These are phyloP conservation scores for Drosophila flavopinicola DNA, from an alignment of 2,888 invertebrate species.

Conservation along the genomic window DNA sequence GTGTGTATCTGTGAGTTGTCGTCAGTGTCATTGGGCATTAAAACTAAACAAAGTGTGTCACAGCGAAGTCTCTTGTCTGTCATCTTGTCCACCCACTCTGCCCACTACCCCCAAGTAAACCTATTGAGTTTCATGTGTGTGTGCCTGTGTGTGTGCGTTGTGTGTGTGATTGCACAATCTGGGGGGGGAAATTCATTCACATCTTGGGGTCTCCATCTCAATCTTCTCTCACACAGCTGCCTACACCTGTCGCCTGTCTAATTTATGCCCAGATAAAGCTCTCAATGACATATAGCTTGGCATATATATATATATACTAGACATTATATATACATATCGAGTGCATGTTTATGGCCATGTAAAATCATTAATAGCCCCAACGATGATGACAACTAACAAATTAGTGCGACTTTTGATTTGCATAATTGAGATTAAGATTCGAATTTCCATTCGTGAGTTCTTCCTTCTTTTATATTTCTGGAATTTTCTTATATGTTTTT, in stretches of 20 bases:
- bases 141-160: background rate
- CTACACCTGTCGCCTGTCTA: constrained; percentile 72
- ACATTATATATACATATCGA: too few species aligned
- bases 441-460: constrained; percentile 27
- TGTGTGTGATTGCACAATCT: constrained; percentile 32
- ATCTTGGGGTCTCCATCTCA: constrained; percentile 31
- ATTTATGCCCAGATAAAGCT: constrained; percentile 63
- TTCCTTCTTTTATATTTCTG: background rate
- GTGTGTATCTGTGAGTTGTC: constrained; percentile 29
- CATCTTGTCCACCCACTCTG: constrained; percentile 49
- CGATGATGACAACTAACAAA: constrained; percentile 71
- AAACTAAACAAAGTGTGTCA: constrained; percentile 60
- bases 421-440: constrained; percentile 67
- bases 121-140: constrained; percentile 50
- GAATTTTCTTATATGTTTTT: background rate
- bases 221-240: constrained; percentile 67
- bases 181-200: constrained; percentile 14
- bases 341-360: constrained; percentile 59
- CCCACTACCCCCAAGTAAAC: constrained; percentile 27
- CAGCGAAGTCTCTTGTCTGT: constrained; percentile 24
- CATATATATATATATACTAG: too few species aligned
- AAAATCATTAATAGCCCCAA: constrained; percentile 62
- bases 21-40: constrained; percentile 57
- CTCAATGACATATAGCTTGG: constrained; percentile 35
- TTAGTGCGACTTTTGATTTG: constrained; percentile 69